Conservation (phyloP, 2,113 vertebrate species). For the Festucalex cinctus region DNA sequence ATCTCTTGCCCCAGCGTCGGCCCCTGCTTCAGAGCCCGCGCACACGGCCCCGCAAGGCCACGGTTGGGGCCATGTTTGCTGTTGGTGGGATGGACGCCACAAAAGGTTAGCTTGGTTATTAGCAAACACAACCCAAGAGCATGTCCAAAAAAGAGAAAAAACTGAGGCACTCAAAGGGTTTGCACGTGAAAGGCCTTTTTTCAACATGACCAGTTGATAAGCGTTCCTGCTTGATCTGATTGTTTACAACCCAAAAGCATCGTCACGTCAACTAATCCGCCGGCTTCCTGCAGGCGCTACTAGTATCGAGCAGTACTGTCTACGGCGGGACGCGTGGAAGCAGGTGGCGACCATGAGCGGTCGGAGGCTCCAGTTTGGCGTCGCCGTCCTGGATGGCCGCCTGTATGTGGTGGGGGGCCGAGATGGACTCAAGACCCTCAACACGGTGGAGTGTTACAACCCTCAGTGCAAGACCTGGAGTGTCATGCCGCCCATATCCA, state of each 20-base stretch:
- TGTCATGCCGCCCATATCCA: constrained; percentile 97
- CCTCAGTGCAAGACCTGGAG: constrained; percentile 94
- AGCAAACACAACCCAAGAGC: too few species aligned
- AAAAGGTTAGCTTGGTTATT: constrained; percentile 73
- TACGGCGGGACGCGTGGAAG: constrained; percentile 89
- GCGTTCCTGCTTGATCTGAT: too few species aligned
- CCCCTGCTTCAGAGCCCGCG: constrained; percentile 93
- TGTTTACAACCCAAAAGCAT: too few species aligned
- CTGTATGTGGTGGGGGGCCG: constrained; percentile 94
- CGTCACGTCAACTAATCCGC: too few species aligned
- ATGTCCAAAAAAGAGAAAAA: too few species aligned
- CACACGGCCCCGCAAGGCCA: constrained; percentile 93
- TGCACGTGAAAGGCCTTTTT: too few species aligned
- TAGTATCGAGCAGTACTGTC: constrained; percentile 96
- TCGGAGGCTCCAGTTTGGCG: constrained; percentile 92
- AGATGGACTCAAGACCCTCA: constrained; percentile 95
- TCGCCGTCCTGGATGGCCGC: constrained; percentile 89
- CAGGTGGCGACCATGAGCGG: constrained; percentile 96
- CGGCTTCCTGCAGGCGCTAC: constrained; percentile 80
- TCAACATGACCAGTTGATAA: too few species aligned
- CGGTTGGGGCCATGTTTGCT: constrained; percentile 91
- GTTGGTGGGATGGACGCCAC: constrained; percentile 97
- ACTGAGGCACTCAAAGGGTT: too few species aligned
- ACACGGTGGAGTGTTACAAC: constrained; percentile 97
- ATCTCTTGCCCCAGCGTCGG: constrained; percentile 89